A percentile compares a stretch with the other conserved stretches of the same genome.
Evolutionary conservation across 2,888 invertebrate genomes (phyloP).

Genomic region (Leuctra nigra): DNA sequence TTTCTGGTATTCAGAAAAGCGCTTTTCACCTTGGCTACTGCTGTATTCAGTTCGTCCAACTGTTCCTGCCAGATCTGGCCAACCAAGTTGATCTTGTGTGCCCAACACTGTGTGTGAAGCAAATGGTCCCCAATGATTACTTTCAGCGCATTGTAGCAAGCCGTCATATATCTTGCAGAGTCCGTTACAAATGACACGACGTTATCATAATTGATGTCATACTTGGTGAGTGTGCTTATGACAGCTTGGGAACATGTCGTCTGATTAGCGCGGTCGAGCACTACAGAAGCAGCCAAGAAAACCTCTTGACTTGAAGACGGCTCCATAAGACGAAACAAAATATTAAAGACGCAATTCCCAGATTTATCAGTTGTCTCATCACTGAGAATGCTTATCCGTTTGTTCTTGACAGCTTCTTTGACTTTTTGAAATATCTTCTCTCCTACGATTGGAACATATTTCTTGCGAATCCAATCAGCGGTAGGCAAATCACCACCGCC

Average conservation of each 20-base stretch:
- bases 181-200: conserved; percentile 17
- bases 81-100: conserved; percentile 18
- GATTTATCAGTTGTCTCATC: conserved; percentile 22
- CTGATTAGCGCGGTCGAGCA: conserved; percentile 15
- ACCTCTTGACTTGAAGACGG: conserved; percentile 7
- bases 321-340: conserved; percentile 17
- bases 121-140: neutral
- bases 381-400: conserved; percentile 8
- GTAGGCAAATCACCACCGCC: conserved; percentile 20
- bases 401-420: conserved; percentile 1
- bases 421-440: conserved; percentile 6
- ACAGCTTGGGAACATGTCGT: conserved; percentile 13
- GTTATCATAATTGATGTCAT: conserved; percentile 13
- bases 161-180: conserved; percentile 19
- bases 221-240: conserved; percentile 4
- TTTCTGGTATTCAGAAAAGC: conserved; percentile 21
- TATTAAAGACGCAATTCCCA: conserved; percentile 21
- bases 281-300: neutral
- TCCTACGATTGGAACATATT: conserved; percentile 17
- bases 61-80: conserved; percentile 13
- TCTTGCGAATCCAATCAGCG: conserved; percentile 8
- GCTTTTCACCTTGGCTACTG: conserved; percentile 18
- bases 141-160: neutral
- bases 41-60: conserved; percentile 20
- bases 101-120: conserved; percentile 21